phyloP scores from a whole-genome alignment of 2,888 invertebrate genomes.

The Ophion ventricosus region DNA sequence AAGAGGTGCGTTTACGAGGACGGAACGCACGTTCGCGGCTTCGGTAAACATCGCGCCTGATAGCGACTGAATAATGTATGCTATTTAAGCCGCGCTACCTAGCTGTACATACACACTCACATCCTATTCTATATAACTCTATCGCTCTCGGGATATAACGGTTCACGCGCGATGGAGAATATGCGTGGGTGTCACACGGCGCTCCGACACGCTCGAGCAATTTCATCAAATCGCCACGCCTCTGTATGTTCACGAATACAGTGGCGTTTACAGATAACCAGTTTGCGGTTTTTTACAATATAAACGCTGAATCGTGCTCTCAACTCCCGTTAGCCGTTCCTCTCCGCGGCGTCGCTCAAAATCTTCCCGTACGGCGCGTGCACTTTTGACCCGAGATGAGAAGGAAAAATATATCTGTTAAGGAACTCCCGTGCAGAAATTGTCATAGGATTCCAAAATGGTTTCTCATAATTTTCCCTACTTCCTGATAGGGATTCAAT shows the following conservation, averaged over 20 bases:
- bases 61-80: constrained; percentile 81
- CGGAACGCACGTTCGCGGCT: constrained; percentile 73
- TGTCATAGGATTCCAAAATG: no score
- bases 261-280: constrained; percentile 57
- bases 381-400: constrained; percentile 2
- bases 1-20: constrained; percentile 74
- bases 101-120: constrained; percentile 23
- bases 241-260: constrained; percentile 41
- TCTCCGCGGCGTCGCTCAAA: background rate
- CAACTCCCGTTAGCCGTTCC: background rate
- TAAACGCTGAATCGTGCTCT: constrained; percentile 10
- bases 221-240: constrained; percentile 65
- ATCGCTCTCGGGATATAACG: constrained; percentile 54
- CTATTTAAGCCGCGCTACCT: constrained; percentile 74
- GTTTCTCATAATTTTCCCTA: no score
- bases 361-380: background rate
- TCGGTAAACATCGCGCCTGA: constrained; percentile 79
- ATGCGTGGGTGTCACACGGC: constrained; percentile 30
- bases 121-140: constrained; percentile 34
- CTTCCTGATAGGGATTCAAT: no score
- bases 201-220: constrained; percentile 59
- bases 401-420: no score
- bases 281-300: constrained; percentile 64
- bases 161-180: constrained; percentile 46
- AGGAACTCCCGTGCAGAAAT: no score